Evolutionary conservation across 2,797 vertebrate species (phyloP).

Genomic region (Fistularia tabacaria): DNA sequence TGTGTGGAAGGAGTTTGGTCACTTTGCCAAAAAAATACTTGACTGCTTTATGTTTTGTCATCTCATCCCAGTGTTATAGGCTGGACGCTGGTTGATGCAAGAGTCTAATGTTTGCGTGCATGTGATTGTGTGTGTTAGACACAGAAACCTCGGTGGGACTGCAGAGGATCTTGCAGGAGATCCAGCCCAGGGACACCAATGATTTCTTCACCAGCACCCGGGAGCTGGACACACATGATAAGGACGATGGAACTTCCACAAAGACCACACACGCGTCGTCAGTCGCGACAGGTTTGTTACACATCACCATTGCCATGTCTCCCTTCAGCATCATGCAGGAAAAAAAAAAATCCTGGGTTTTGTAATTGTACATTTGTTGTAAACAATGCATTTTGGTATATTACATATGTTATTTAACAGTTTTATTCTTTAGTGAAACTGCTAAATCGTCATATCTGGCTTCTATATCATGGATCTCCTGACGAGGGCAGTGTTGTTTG

Average conservation of each 20-base stretch:
- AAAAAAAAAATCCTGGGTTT: background rate
- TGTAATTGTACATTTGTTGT: background rate
- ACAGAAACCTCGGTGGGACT: constrained; percentile 81
- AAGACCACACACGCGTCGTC: constrained; percentile 19
- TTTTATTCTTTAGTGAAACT: background rate
- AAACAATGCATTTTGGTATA: background rate
- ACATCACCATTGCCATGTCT: background rate
- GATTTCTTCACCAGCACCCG: constrained; percentile 87
- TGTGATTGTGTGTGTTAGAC: constrained; percentile 11
- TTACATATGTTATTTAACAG: no score
- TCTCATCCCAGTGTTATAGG: no score
- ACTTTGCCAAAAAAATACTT: no score
- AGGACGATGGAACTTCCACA: constrained; percentile 36
- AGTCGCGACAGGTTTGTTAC: constrained; percentile 41
- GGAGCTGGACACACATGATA: constrained; percentile 71
- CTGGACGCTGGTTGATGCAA: no score
- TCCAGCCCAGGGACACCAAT: constrained; percentile 91
- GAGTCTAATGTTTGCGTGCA: background rate
- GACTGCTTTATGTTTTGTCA: no score
- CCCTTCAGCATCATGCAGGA: background rate
- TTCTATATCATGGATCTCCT: constrained; percentile 43
- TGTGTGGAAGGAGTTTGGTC: no score
- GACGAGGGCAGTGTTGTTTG: constrained; percentile 64
- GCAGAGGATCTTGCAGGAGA: constrained; percentile 87
- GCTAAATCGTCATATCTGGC: background rate